Evolutionary conservation across 2,888 invertebrate species (phyloP), one percentile per base, ranked within the genome.

Genomic region (Doris montereyensis): DNA sequence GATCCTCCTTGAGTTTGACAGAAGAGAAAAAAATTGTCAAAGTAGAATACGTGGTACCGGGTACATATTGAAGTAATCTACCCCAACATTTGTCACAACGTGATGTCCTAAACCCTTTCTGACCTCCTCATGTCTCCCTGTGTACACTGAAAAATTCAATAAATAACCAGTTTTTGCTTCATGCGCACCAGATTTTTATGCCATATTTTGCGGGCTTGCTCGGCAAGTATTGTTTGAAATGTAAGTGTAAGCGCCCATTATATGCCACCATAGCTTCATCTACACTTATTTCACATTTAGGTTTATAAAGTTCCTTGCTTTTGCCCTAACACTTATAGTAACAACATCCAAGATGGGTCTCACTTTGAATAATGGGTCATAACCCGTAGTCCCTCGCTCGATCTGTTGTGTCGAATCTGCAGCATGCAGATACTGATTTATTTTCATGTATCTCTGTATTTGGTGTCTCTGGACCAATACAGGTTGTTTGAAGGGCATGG

Each of bases 171-270:
- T 72, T 17, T 52, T 41, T 4, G 72, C n/a, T 13, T 72, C 72
- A 4, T 21, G 8, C 52, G 30, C 21, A 35, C 35, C 72, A 72
- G 41, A 72, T 28, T n/a, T 72, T 72, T 1, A 72, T 72, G 3
- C 72, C 72, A n/a, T 28, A 72, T 72, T 72, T 72, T 72, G 72
- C 41, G 21, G 72, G 72, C n/a, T 72, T 72, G 72, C 28, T 72
- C 2, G 35, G 41, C 24, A 72, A 41, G 4, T 72, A 72, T 30
- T 72, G 72, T n/a, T 52, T 52, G n/a, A 30, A 72, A 30, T n/a
- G n/a, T n/a, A n/a, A n/a, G n/a, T 34, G 35, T 21, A 52, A 35
- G 72, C 72, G 72, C 10, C 72, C 72, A 35, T 35, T 72, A 52
- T 41, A 72, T 21, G 26, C 52, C 2, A 72, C 28, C 72, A 72